These are phyloP conservation scores for Eriosoma lanigerum DNA, from an alignment of 1,140 invertebrate species.

Conservation along the genomic window DNA sequence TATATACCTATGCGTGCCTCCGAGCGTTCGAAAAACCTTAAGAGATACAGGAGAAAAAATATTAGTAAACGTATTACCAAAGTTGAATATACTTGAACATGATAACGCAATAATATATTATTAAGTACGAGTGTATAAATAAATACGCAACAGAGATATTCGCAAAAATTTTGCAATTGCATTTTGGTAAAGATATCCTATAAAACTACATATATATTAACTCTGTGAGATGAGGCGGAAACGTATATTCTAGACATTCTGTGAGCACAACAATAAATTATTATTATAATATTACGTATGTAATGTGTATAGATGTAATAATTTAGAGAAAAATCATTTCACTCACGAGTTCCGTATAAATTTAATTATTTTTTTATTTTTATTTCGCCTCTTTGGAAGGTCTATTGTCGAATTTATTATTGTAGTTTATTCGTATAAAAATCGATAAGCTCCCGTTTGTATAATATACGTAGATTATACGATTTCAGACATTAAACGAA, in stretches of 20 bases:
- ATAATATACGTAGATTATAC: no score
- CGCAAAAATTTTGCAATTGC: no score
- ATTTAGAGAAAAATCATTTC: background rate
- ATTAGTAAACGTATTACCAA: background rate
- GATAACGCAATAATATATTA: background rate
- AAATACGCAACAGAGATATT: background rate
- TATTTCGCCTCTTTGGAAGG: no score
- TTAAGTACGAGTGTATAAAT: background rate
- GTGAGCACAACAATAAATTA: background rate
- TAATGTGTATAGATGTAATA: background rate
- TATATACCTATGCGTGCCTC: no score
- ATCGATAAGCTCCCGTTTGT: no score
- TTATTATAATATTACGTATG: no score
- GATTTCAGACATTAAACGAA: no score
- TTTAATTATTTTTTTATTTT: background rate
- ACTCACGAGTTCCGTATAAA: background rate
- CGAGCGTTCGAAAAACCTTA: background rate
- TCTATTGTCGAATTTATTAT: background rate
- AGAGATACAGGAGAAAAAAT: background rate
- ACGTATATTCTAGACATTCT: background rate
- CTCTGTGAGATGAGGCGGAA: background rate
- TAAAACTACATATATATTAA: no score
- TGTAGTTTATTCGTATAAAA: no score
- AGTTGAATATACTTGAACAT: background rate
- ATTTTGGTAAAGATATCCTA: background rate